Conservation (phyloP, 2,113 vertebrate species). For the Telmatochromis brachygnathus region DNA sequence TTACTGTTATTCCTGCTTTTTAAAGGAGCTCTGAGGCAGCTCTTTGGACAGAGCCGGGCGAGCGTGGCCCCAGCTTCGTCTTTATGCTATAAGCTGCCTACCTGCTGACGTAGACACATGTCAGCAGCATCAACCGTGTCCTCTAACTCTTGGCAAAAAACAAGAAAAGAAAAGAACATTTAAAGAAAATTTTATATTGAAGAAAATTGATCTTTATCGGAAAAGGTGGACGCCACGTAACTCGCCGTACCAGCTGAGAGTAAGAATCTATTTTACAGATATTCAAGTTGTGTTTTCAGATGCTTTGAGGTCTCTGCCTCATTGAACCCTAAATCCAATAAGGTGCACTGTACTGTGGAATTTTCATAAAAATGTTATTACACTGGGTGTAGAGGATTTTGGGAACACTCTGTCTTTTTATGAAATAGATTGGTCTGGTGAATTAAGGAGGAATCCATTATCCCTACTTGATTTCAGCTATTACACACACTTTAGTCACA, state of each 20-base stretch:
- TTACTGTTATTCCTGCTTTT: neutral
- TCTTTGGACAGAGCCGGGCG: neutral
- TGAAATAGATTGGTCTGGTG: neutral
- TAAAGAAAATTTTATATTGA: neutral
- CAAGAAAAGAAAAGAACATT: neutral
- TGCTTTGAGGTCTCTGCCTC: neutral
- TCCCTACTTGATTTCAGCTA: neutral
- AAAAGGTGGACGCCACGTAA: neutral
- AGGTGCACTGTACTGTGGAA: neutral
- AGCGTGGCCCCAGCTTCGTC: neutral
- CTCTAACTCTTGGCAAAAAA: neutral
- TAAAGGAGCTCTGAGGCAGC: neutral
- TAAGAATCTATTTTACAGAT: neutral
- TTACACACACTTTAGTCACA: neutral
- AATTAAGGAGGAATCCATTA: neutral
- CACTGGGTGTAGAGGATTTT: neutral
- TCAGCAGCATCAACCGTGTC: neutral
- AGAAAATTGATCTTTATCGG: fast-evolving
- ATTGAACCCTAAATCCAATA: neutral
- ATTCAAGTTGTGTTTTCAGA: neutral
- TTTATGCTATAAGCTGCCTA: neutral
- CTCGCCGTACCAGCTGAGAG: neutral
- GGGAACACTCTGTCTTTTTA: neutral
- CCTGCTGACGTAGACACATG: neutral
- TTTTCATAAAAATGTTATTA: neutral